Base-by-base conservation (phyloP, 1,140 invertebrate genomes). In the Panagrolaimus sp. region DNA sequence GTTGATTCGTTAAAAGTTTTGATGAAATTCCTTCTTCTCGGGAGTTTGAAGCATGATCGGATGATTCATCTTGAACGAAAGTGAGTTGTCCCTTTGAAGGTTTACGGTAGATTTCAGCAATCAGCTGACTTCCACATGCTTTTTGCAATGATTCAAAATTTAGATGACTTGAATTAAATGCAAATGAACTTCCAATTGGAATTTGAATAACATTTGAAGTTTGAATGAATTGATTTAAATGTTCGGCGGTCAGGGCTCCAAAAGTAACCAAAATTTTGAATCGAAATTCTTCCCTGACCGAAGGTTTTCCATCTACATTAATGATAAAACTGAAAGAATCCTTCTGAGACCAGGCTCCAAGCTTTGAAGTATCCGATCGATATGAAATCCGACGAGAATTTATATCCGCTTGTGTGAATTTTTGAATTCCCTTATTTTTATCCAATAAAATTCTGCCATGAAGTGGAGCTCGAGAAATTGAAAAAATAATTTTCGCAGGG, bases 271-370 rank as follows among this genome's bases (percentile, higher is more conserved):
- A 64, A 47, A 82, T 78, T n/a, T 73, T 67, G 69, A 82, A 83
- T 63, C 75, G 72, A 55, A 73, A 77, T 45, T 72, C 72, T 28
- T 76, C 67, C 65, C 74, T 43, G 12, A 28, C 45, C 12, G 14
- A 45, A 10, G 21, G 44, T 21, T 48, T 15, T 47, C 21, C 14
- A 8, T 58, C 52, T 5, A 58, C 52, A 21, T 28, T 58, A 14
- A 82, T 65, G n/a, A 69, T 70, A 66, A 82, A 82, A 9, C 65
- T 68, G 52, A 82, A 82, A 32, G 75, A 69, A 69, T 82, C 80
- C 14, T 74, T 63, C 45, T 68, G 46, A n/a, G 71, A 72, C 80
- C 80, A 77, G 8, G 68, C 48, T 44, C 75, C 75, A 7, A 77
- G 48, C 43, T 77, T 69, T 10, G 17, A 26, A 43, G 43, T 55